Conservation (phyloP, 2,888 invertebrate species). For the Dicycla oo region DNA sequence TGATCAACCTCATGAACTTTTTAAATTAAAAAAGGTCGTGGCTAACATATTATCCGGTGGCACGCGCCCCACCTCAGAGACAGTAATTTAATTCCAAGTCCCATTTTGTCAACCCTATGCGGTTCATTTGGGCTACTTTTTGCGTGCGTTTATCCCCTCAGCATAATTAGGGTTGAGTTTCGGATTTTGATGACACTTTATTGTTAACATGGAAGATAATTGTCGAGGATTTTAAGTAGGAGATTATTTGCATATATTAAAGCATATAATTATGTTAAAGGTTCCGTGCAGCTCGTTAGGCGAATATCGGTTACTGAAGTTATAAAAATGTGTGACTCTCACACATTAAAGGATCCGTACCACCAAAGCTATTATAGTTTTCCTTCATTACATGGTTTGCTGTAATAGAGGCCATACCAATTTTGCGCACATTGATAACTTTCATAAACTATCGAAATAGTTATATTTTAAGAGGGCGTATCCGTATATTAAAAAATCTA, state of each 20-base stretch:
- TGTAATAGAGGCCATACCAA: neutral
- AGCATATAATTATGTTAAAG: neutral
- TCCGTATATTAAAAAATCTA: neutral
- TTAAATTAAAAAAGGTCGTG: conserved; percentile 71
- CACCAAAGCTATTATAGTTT: neutral
- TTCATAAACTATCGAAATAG: neutral
- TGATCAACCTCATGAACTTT: conserved; percentile 68
- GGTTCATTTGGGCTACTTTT: conserved; percentile 55
- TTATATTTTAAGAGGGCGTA: conserved; percentile 27
- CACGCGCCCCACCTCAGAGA: conserved; percentile 57
- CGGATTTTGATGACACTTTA: conserved; percentile 29
- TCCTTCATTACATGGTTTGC: neutral
- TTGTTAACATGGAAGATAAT: conserved; percentile 32
- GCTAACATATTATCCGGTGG: conserved; percentile 66
- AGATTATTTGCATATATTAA: neutral
- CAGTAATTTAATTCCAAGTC: conserved; percentile 69
- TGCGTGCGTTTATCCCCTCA: conserved; percentile 22
- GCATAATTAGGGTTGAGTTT: conserved; percentile 49
- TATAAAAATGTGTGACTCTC: neutral
- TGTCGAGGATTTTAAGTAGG: neutral
- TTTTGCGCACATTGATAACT: neutral
- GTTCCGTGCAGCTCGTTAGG: neutral
- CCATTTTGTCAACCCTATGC: conserved; percentile 58
- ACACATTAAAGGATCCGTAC: neutral
- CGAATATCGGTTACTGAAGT: neutral